These are phyloP conservation scores for Cinclus cinclus DNA, from an alignment of 2,113 vertebrate species.

Conservation along the genomic window DNA sequence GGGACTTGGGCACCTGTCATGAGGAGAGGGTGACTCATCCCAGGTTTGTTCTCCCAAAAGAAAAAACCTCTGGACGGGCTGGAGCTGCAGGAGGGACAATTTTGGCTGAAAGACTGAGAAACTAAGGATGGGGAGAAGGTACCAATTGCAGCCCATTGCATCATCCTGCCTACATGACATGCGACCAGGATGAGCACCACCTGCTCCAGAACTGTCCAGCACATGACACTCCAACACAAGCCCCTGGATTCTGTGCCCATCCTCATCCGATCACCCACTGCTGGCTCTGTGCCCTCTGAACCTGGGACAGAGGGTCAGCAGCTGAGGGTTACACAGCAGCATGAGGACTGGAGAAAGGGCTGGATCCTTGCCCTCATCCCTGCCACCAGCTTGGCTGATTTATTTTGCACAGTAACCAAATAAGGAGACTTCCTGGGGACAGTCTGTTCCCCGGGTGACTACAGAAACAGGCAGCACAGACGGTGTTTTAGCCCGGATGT, in stretches of 20 bases:
- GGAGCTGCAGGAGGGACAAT: not conserved
- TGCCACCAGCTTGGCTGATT: not conserved
- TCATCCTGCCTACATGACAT: fast-evolving
- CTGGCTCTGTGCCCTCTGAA: not conserved
- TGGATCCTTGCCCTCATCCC: not conserved
- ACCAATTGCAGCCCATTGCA: not conserved
- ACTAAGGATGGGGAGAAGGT: not conserved
- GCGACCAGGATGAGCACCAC: fast-evolving
- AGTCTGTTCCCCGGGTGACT: not conserved
- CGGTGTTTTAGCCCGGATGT: not conserved
- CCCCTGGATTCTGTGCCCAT: not conserved
- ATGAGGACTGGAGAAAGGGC: not conserved
- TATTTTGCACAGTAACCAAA: not conserved
- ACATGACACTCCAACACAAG: not conserved
- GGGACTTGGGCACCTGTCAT: not conserved
- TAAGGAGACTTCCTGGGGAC: slow-evolving; percentile 24
- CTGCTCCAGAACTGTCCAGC: fast-evolving
- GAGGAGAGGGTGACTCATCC: not conserved
- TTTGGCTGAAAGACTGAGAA: not conserved
- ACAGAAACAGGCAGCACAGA: not conserved
- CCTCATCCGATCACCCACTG: not conserved
- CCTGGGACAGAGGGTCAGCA: not conserved
- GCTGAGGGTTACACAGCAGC: not conserved
- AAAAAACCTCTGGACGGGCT: not conserved
- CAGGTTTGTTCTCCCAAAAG: not conserved